phyloP scores from a whole-genome alignment of 2,888 invertebrate genomes.

The Pterostichus madidus region DNA sequence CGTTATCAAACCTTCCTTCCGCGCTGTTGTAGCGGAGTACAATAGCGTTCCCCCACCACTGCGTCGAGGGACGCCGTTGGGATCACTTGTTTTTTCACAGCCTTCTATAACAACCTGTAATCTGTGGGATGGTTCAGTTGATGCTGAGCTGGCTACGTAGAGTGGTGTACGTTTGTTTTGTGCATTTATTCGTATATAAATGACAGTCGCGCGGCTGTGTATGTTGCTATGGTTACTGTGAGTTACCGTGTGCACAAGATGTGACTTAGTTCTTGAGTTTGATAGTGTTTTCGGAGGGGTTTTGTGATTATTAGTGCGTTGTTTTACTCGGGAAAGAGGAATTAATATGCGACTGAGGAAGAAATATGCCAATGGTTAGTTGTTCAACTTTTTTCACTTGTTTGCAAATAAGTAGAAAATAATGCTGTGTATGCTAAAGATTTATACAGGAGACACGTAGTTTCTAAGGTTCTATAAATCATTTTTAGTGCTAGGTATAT shows the following conservation, averaged over 20 bases:
- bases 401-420: too few species aligned
- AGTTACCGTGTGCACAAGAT: slow-evolving; percentile 29
- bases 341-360: slow-evolving; percentile 50
- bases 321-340: neutral
- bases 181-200: slow-evolving; percentile 68
- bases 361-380: slow-evolving; percentile 53
- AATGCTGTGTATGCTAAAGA: too few species aligned
- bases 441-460: too few species aligned
- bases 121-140: slow-evolving; percentile 71
- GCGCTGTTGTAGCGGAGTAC: slow-evolving; percentile 67
- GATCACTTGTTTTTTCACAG: slow-evolving; percentile 75
- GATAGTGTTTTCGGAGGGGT: neutral
- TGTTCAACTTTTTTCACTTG: neutral
- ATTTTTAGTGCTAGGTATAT: too few species aligned
- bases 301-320: neutral
- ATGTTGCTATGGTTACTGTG: slow-evolving; percentile 56
- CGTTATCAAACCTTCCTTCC: slow-evolving; percentile 51
- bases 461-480: too few species aligned
- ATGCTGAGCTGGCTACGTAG: slow-evolving; percentile 61
- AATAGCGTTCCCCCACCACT: slow-evolving; percentile 72
- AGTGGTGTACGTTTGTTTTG: slow-evolving; percentile 5
- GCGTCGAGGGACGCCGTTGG: slow-evolving; percentile 69
- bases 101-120: slow-evolving; percentile 77
- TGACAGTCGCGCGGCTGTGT: slow-evolving; percentile 23
- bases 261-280: slow-evolving; percentile 39